These are phyloP conservation scores for Drosophila rufa DNA, from an alignment of 1,140 invertebrate genomes.

Conservation along the genomic window DNA sequence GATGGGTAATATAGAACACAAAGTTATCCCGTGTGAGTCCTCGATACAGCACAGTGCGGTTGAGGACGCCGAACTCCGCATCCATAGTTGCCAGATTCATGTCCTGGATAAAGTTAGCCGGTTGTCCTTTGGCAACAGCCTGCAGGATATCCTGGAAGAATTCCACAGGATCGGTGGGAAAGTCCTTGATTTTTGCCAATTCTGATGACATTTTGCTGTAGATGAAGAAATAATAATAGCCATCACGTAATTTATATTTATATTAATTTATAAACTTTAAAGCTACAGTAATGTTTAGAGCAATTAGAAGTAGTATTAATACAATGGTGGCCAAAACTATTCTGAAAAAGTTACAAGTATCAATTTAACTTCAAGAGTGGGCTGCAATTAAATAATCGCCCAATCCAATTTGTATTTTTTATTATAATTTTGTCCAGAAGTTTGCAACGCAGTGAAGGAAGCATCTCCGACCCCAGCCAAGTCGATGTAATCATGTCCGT, in stretches of 20 bases:
- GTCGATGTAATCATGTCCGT: no score
- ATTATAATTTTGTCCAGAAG: no score
- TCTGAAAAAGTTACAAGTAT: no score
- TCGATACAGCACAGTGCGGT: constrained; percentile 73
- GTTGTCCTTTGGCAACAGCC: neutral
- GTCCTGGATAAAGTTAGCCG: constrained; percentile 3
- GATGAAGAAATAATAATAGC: neutral
- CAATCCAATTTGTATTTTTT: no score
- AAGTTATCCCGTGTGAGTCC: constrained; percentile 57
- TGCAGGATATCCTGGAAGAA: constrained; percentile 59
- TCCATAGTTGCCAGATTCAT: constrained; percentile 80
- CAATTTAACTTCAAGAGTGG: no score
- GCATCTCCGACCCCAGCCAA: no score
- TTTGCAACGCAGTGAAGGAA: no score
- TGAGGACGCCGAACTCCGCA: constrained; percentile 69
- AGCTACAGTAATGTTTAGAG: no score
- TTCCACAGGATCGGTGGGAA: constrained; percentile 51
- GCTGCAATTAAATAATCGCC: no score
- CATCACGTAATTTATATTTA: neutral
- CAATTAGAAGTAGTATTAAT: no score
- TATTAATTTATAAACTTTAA: no score
- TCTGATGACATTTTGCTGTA: constrained; percentile 47
- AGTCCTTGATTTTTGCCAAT: constrained; percentile 53
- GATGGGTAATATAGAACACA: constrained; percentile 74
- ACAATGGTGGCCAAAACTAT: no score